Conservation (phyloP, 2,113 vertebrate species). For the Martes martes region DNA sequence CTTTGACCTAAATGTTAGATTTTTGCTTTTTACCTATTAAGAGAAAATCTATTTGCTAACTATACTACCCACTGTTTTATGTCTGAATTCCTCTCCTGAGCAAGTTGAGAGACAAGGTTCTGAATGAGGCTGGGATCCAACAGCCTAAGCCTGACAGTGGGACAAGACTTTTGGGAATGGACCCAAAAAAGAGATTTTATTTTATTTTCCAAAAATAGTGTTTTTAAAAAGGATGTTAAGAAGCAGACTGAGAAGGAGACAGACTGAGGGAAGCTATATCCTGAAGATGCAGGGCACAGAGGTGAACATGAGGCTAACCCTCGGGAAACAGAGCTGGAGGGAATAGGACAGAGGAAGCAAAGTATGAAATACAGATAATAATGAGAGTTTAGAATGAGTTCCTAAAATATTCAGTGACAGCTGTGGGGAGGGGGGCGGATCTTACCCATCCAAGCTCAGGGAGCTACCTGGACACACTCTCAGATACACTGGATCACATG, state of each 20-base stretch:
- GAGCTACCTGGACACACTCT: neutral
- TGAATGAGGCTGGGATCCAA: neutral
- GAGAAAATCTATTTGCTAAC: neutral
- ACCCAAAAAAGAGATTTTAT: neutral
- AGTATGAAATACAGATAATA: neutral
- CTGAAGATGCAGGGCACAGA: neutral
- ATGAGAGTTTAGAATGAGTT: neutral
- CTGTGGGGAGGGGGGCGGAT: fast-evolving
- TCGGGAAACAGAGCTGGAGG: neutral
- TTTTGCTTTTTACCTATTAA: neutral
- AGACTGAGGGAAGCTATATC: neutral
- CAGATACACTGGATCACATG: neutral
- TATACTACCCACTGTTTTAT: neutral
- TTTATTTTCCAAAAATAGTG: neutral
- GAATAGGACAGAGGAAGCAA: neutral
- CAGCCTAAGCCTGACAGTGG: neutral
- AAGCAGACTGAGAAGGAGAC: neutral
- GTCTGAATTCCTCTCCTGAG: neutral
- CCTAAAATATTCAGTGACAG: neutral
- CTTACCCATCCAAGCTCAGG: neutral
- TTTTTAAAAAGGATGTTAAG: neutral
- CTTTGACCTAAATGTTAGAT: neutral
- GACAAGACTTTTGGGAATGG: fast-evolving
- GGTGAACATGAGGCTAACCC: neutral
- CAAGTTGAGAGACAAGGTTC: neutral